Percentiles rank a stretch among this genome's conserved stretches.
These are phyloP conservation scores for Aleadryas rufinucha DNA, from an alignment of 2,113 vertebrate species.

Conservation along the genomic window DNA sequence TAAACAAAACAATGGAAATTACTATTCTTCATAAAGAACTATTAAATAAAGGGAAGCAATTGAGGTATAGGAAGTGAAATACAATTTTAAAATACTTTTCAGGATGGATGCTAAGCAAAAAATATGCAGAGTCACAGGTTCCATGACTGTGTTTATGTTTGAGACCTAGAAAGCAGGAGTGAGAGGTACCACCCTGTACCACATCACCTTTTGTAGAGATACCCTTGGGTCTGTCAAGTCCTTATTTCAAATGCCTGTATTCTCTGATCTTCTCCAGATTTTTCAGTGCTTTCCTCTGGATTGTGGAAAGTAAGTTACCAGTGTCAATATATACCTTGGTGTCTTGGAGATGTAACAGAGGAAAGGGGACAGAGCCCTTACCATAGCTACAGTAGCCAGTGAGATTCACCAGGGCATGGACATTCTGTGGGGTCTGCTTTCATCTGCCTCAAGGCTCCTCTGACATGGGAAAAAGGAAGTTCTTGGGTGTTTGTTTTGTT, in stretches of 20 bases:
- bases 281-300: background rate
- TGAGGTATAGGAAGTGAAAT: background rate
- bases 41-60: background rate
- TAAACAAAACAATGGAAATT: background rate
- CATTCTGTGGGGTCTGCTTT: background rate
- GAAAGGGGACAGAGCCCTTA: background rate
- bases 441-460: background rate
- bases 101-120: background rate
- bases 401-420: background rate
- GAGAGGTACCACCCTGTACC: background rate
- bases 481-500: background rate
- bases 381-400: background rate
- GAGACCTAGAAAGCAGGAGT: background rate
- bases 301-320: background rate
- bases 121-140: background rate
- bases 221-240: background rate
- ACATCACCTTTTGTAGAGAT: background rate
- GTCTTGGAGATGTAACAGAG: background rate
- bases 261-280: background rate
- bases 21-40: background rate
- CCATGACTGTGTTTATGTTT: background rate
- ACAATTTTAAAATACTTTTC: background rate
- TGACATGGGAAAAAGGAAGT: background rate
- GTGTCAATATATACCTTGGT: background rate
- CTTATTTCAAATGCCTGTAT: background rate